Percentiles rank a stretch among this genome's conserved stretches.
Evolutionary conservation across 2,113 vertebrate species (phyloP).

Genomic region (Bujurquina vittata): DNA sequence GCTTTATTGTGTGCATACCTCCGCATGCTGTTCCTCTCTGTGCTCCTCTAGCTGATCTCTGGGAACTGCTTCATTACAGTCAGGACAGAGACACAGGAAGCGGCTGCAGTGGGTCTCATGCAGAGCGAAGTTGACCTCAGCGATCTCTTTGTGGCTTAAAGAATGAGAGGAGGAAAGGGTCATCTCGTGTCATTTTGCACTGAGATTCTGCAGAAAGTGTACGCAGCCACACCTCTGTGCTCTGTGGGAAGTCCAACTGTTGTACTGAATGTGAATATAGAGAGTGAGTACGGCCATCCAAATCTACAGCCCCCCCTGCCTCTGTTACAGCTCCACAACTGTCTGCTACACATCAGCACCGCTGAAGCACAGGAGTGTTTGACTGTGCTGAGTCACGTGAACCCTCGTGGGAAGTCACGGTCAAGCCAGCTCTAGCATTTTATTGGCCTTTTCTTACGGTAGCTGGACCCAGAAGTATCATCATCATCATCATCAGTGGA

Average conservation of each 20-base stretch:
- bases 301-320: not conserved
- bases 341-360: not conserved
- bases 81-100: conserved; percentile 79
- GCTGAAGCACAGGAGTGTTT: not conserved
- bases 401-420: no score
- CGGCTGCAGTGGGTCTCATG: conserved; percentile 84
- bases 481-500: no score
- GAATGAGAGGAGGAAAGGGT: not conserved
- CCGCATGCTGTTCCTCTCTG: conserved; percentile 68
- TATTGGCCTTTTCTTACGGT: no score
- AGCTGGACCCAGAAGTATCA: no score
- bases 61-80: conserved; percentile 77
- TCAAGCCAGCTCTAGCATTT: no score
- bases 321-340: not conserved
- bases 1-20: conserved; percentile 64
- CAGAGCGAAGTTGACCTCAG: conserved; percentile 77
- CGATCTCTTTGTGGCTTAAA: conserved; percentile 80
- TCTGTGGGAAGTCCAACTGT: not conserved
- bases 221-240: not conserved
- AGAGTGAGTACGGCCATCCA: not conserved
- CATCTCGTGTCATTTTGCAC: no score
- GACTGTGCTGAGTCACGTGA: no score
- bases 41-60: conserved; percentile 75
- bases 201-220: not conserved
- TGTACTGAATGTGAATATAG: not conserved